Evolutionary conservation across 2,113 vertebrate genomes (phyloP).

Genomic region (Narcine bancroftii): DNA sequence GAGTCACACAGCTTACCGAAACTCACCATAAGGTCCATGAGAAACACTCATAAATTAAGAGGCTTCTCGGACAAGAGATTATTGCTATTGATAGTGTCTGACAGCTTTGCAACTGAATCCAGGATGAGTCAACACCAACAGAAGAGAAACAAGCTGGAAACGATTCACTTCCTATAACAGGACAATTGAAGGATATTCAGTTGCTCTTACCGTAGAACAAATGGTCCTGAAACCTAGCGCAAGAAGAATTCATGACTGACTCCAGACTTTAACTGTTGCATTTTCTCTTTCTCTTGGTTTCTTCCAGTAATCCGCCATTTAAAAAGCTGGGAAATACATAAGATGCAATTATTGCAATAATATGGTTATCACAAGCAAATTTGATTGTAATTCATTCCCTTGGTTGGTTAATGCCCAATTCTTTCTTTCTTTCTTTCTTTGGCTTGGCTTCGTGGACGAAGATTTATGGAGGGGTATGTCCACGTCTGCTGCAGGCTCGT

Average conservation of each 20-base stretch:
- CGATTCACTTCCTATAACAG: background rate
- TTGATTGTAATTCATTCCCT: background rate
- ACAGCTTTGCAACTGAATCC: background rate
- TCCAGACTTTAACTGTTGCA: background rate
- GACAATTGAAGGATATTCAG: background rate
- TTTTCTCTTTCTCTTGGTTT: background rate
- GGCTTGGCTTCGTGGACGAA: too few relatives aligned
- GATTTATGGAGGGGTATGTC: too few relatives aligned
- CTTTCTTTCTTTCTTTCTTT: too few relatives aligned
- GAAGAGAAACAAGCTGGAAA: background rate
- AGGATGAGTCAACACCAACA: conserved; percentile 8
- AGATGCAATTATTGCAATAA: background rate
- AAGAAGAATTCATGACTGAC: conserved; percentile 11
- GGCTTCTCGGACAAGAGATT: background rate
- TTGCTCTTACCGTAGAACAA: background rate
- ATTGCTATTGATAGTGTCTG: background rate
- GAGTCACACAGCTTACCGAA: background rate
- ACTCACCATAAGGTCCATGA: background rate
- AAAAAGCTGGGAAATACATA: background rate
- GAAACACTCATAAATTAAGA: background rate
- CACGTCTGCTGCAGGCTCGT: too few relatives aligned
- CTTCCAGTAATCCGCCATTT: background rate
- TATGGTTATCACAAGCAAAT: background rate
- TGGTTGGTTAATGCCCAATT: background rate
- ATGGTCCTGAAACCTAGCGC: background rate